These are phyloP conservation scores for Pterois miles DNA, from an alignment of 2,797 vertebrate genomes.

Conservation along the genomic window DNA sequence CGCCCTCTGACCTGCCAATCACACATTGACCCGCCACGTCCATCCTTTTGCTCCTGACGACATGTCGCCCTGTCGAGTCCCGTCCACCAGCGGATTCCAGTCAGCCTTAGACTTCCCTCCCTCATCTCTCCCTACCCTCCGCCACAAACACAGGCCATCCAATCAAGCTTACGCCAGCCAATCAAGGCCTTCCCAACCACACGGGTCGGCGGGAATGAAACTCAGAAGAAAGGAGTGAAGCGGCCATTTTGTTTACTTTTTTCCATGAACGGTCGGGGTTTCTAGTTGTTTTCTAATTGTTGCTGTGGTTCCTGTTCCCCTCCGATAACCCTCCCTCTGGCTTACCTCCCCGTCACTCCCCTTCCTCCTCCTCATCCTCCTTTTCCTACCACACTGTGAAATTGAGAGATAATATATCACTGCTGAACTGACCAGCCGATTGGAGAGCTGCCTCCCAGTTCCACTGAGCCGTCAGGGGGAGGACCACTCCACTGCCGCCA, in stretches of 20 bases:
- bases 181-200: constrained; percentile 72
- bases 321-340: constrained; percentile 56
- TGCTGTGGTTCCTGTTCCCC: constrained; percentile 75
- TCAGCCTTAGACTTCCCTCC: constrained; percentile 74
- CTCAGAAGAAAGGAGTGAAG: constrained; percentile 72
- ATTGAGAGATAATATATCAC: constrained; percentile 79
- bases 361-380: constrained; percentile 55
- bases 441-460: constrained; percentile 66
- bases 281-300: constrained; percentile 79
- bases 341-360: constrained; percentile 43
- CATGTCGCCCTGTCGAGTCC: constrained; percentile 69
- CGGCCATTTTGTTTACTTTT: constrained; percentile 76
- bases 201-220: constrained; percentile 68
- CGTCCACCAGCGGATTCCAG: constrained; percentile 71
- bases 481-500: constrained; percentile 55
- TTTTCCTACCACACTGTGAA: constrained; percentile 86
- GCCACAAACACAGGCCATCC: constrained; percentile 64
- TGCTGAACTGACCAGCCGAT: constrained; percentile 76
- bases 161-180: constrained; percentile 72
- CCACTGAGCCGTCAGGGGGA: constrained; percentile 68
- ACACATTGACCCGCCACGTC: constrained; percentile 66
- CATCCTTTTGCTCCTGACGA: constrained; percentile 68
- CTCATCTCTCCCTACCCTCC: constrained; percentile 51
- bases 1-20: constrained; percentile 74
- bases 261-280: constrained; percentile 73